Percentiles rank a stretch among this genome's conserved stretches.
phyloP scores from a whole-genome alignment of 53 echinoderm and acorn worm species.

The Pentamera pediparva region DNA sequence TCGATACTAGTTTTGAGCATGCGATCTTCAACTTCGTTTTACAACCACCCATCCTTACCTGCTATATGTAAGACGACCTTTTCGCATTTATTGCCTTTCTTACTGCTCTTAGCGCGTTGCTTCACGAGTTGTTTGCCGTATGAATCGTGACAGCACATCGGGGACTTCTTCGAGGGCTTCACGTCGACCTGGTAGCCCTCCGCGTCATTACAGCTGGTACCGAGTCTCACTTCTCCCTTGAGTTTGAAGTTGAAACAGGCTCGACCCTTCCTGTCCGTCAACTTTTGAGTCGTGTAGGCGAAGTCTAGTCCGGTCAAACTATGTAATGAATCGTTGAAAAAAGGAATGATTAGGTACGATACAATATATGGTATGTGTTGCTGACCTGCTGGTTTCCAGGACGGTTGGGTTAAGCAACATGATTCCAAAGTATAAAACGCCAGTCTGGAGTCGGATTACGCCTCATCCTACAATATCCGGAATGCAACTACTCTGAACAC shows the following conservation, averaged over 20 bases:
- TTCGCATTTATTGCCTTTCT: constrained; percentile 9
- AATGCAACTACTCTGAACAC: no score
- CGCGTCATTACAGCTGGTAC: constrained; percentile 51
- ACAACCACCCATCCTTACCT: constrained; percentile 10
- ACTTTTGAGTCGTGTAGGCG: constrained; percentile 45
- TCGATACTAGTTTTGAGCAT: no score
- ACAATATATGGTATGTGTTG: no score
- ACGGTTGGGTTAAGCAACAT: no score
- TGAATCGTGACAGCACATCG: background rate
- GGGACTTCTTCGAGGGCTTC: background rate
- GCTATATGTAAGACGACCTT: background rate
- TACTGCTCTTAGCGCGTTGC: constrained; percentile 17
- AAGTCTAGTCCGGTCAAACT: constrained; percentile 83
- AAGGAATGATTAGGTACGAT: no score
- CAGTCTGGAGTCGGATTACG: no score
- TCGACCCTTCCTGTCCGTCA: constrained; percentile 55
- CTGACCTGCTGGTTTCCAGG: no score
- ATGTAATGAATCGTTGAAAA: background rate
- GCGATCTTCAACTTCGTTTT: no score
- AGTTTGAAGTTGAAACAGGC: constrained; percentile 84
- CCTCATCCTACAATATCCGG: no score
- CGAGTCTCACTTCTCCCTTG: constrained; percentile 50
- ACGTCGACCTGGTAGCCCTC: background rate
- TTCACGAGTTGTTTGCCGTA: constrained; percentile 5
- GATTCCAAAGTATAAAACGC: no score